Base-by-base conservation (phyloP, 2,797 vertebrate genomes). In the Anniella stebbinsi region DNA sequence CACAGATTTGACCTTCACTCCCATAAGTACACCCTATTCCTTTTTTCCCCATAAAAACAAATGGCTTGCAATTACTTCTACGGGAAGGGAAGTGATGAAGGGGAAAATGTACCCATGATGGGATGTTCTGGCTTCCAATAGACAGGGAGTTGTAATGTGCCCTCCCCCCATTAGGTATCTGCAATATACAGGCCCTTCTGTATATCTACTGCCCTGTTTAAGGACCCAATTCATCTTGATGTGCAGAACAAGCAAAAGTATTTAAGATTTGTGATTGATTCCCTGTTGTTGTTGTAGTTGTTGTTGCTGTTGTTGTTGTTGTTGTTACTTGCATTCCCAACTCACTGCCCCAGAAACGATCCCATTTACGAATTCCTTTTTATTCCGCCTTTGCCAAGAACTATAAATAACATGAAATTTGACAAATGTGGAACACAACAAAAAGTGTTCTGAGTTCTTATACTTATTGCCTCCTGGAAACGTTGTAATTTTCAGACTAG, bases 391-490 rank as follows among this genome's bases (percentile, higher is more conserved):
- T 78, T 48, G 21, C 67, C 70, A 80, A 48, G 36, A 88, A 70
- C 77, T 80, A 30, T 67, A 87, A 80, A 63, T 88, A 80, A 57
- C 67, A 66, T 33, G 28, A 88, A 57, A 4, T 18, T 72, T 81
- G 78, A 88, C n/a, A 81, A 72, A 38, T 70, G 18, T 38, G 63
- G 28, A 69, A 15, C 36, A 72, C 48, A 33, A 28, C 77, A 57
- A 23, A 81, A 17, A 54, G n/a, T 30, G 51, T 80, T 70, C 30
- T n/a, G 36, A 69, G 86, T 76, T 77, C 63, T 78, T 75, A 75
- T 33, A 45, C 38, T 51, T 87, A 80, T 80, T 69, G 63, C 41
- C 63, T 69, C 23, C 63, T 38, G 23, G 63, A 87, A 87, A 57
- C 36, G 12, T 81, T 81, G 51, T 57, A 41, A 82, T 33, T 81